Evolutionary conservation across 2,797 vertebrate species (phyloP), one percentile per base, ranked within the genome.

Genomic region (Nasua narica): DNA sequence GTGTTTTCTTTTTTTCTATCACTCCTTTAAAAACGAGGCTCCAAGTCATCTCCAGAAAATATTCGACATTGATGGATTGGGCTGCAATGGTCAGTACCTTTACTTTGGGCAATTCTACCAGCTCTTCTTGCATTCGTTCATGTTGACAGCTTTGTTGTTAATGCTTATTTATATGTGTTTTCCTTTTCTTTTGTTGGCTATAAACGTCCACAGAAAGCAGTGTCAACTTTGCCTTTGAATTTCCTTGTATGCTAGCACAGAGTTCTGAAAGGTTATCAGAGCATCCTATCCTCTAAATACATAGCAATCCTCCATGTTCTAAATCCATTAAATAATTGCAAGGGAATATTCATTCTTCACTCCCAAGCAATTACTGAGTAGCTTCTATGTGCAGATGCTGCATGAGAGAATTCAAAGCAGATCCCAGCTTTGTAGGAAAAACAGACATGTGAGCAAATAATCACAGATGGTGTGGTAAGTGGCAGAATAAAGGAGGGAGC

Each of bases 381-480:
- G 13, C 52, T 46, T 89, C 27, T 81, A 8, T 46, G 46, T 94
- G 81, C 58, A 88, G 54, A 52, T 77, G 65, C 15, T 79, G 14
- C 62, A 25, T 9, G 25, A 69, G 56, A 76, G 67, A 89, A 81
- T 74, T 81, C n/a, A 87, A 62, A 92, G 54, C 62, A 76, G 32
- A 74, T 67, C 19, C 9, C 62, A 92, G 40, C 79, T 95, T 83
- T 94, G 25, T 52, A 89, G 87, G 43, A 95, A 90, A 94, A 70
- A 78, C n/a, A 79, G 77, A 74, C 25, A 35, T 72, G 32, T n/a
- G 19, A 67, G 48, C 43, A 89, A 74, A 72, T 79, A 74, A 58
- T 92, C 72, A 48, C 46, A 89, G 70, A 56, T 94, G 81, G 50
- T 89, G 15, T 35, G 43, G 62, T 50, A 74, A 83, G 37, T 43